phyloP scores from a whole-genome alignment of 2,888 invertebrate genomes.

The Tubiluchus corallicola region DNA sequence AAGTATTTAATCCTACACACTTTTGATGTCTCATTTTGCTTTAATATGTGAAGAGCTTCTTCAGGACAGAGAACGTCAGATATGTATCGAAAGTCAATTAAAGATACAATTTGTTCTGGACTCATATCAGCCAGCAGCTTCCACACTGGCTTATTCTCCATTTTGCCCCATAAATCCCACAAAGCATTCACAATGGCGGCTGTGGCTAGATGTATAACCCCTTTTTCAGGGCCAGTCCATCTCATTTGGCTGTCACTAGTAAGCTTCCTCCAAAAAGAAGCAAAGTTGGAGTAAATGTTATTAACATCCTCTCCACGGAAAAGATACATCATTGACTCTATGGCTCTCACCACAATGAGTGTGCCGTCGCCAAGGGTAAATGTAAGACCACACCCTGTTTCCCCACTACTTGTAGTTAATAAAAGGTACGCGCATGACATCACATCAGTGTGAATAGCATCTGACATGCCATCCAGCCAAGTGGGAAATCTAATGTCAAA shows the following conservation, averaged over 20 bases:
- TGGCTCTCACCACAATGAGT: slow-evolving; percentile 56
- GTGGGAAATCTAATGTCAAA: slow-evolving; percentile 53
- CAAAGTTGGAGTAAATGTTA: slow-evolving; percentile 58
- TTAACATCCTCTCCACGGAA: slow-evolving; percentile 43
- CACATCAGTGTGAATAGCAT: slow-evolving; percentile 78
- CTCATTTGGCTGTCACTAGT: slow-evolving; percentile 73
- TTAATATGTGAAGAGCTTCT: slow-evolving; percentile 63
- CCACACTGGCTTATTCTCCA: slow-evolving; percentile 5
- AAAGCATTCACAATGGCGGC: no score
- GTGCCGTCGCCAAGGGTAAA: no score
- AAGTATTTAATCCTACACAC: no score
- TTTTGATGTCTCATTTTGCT: no score
- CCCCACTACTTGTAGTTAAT: no score
- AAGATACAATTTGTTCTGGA: slow-evolving; percentile 5
- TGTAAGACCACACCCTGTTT: no score
- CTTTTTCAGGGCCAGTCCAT: slow-evolving; percentile 92
- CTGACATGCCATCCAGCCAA: slow-evolving; percentile 64
- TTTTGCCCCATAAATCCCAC: no score
- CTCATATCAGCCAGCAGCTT: slow-evolving; percentile 7
- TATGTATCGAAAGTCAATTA: slow-evolving; percentile 35
- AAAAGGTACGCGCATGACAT: no score
- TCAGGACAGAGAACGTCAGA: slow-evolving; percentile 61
- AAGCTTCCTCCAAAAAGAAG: slow-evolving; percentile 53
- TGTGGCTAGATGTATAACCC: no score
- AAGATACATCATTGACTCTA: slow-evolving; percentile 47